phyloP scores from a whole-genome alignment of 2,113 vertebrate genomes.

The Colaptes auratus region DNA sequence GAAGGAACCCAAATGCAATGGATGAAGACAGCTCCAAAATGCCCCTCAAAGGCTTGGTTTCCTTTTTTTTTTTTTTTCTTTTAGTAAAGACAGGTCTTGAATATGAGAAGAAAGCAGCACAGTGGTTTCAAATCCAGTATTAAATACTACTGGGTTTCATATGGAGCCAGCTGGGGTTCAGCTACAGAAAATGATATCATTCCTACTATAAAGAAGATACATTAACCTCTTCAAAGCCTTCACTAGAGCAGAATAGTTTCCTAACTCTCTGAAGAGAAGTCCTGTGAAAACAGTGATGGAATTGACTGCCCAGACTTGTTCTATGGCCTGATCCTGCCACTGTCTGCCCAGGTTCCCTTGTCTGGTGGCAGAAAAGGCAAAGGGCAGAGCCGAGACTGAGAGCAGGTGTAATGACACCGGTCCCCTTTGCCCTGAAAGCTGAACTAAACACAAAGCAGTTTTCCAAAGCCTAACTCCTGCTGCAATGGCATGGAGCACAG shows the following conservation, averaged over 20 bases:
- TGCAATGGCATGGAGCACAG: neutral
- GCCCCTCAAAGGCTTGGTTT: neutral
- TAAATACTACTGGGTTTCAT: neutral
- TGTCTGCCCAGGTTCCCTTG: neutral
- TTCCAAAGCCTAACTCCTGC: neutral
- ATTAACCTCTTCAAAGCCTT: neutral
- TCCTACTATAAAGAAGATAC: neutral
- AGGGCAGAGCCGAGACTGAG: neutral
- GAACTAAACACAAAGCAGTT: neutral
- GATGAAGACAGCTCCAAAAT: neutral
- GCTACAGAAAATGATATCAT: neutral
- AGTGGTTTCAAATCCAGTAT: neutral
- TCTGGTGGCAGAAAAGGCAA: neutral
- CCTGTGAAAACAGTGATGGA: neutral
- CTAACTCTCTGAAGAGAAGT: neutral
- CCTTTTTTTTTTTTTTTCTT: neutral
- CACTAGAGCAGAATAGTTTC: rapidly evolving
- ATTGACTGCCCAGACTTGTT: neutral
- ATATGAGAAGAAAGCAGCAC: neutral
- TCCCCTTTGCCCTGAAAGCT: neutral
- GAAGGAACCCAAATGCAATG: neutral
- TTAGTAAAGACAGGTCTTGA: neutral
- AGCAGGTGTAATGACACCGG: neutral
- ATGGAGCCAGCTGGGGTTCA: neutral
- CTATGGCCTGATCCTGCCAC: neutral